A percentile compares a stretch with the other conserved stretches of the same genome.
phyloP scores from a whole-genome alignment of 2,113 vertebrate species.

The Arvicanthis niloticus region DNA sequence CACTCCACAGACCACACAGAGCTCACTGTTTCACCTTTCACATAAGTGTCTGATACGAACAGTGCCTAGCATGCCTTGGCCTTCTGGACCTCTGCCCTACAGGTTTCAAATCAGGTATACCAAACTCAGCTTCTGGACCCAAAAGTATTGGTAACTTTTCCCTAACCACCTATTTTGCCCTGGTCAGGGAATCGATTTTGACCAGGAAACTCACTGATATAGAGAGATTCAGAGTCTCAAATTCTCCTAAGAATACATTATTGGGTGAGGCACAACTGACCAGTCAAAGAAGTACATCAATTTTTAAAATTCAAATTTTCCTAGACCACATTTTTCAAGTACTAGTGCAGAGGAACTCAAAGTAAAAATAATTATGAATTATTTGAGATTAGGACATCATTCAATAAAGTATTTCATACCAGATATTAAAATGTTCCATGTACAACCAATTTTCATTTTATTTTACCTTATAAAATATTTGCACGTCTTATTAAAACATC shows the following conservation, averaged over 20 bases:
- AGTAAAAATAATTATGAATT: constrained; percentile 7
- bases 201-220: neutral
- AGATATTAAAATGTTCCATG: constrained; percentile 51
- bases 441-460: constrained; percentile 41
- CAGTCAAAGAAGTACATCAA: neutral
- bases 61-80: neutral
- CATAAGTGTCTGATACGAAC: neutral
- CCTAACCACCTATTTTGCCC: neutral
- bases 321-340: neutral
- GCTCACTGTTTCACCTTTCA: neutral
- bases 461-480: constrained; percentile 62
- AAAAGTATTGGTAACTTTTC: neutral
- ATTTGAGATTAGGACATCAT: constrained; percentile 47
- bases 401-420: constrained; percentile 50
- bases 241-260: constrained; percentile 31
- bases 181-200: neutral
- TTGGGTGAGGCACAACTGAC: neutral
- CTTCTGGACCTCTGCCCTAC: constrained; percentile 7
- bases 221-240: neutral
- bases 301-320: constrained; percentile 54
- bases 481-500: constrained; percentile 5
- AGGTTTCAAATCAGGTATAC: neutral
- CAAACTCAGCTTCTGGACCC: neutral
- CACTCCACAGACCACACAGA: neutral
- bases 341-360: constrained; percentile 21